Evolutionary conservation across 2,113 vertebrate species (phyloP).

Genomic region (Phylloscopus trochilus): DNA sequence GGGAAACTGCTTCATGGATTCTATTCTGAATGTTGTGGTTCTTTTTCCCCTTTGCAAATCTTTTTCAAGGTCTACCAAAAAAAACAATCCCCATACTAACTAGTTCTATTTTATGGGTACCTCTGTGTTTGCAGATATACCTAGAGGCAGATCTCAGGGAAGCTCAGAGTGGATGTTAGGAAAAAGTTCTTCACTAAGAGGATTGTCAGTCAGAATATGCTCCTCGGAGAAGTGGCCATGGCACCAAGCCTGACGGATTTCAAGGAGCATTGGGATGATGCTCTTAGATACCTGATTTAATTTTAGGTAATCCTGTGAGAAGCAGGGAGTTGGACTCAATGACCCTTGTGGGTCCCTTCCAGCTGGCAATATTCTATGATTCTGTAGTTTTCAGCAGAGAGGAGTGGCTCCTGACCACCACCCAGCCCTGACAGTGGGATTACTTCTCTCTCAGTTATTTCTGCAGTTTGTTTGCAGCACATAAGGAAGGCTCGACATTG

Average conservation of each 20-base stretch:
- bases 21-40: neutral
- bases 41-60: neutral
- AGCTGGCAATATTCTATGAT: neutral
- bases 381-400: neutral
- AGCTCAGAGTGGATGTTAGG: neutral
- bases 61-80: neutral
- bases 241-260: too few species aligned
- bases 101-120: accelerated
- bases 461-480: neutral
- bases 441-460: neutral
- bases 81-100: neutral
- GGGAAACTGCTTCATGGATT: neutral
- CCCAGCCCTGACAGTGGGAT: neutral
- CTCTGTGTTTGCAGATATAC: neutral
- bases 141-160: neutral
- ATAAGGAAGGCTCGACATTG: neutral
- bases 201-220: neutral
- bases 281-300: neutral
- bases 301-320: neutral
- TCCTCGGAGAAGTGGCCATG: neutral
- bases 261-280: neutral
- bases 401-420: neutral
- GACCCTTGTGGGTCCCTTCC: neutral
- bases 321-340: neutral
- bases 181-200: neutral